Percentiles rank a stretch among this genome's conserved stretches.
These are phyloP conservation scores for Diabrotica undecimpunctata DNA, from an alignment of 1,140 invertebrate genomes.

Conservation along the genomic window DNA sequence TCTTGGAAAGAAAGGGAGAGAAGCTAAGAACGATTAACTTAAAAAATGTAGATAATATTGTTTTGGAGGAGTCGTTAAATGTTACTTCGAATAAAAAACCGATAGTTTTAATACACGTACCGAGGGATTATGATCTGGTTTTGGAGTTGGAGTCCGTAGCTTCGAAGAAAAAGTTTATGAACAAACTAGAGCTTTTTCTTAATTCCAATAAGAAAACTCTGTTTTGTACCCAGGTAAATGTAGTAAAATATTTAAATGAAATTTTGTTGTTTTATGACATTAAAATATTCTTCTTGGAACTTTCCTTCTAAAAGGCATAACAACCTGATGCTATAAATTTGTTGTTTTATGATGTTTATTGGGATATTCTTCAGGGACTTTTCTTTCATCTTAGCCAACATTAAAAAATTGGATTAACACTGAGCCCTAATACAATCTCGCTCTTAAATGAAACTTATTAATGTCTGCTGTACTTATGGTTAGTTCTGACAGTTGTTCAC, in stretches of 20 bases:
- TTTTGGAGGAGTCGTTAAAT: slow-evolving; percentile 80
- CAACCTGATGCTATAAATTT: too few species aligned
- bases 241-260: not conserved
- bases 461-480: too few species aligned
- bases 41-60: slow-evolving; percentile 67
- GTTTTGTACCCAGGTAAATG: slow-evolving; percentile 60
- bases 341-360: too few species aligned
- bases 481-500: too few species aligned
- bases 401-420: too few species aligned
- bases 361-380: too few species aligned
- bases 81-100: slow-evolving; percentile 74
- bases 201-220: slow-evolving; percentile 78
- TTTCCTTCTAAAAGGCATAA: too few species aligned
- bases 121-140: slow-evolving; percentile 94
- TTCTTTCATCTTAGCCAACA: too few species aligned
- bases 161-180: slow-evolving; percentile 82
- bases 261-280: too few species aligned
- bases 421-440: too few species aligned
- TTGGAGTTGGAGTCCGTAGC: slow-evolving; percentile 83
- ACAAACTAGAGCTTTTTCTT: slow-evolving; percentile 83
- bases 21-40: slow-evolving; percentile 80
- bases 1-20: slow-evolving; percentile 84
- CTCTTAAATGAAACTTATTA: too few species aligned
- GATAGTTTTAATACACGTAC: slow-evolving; percentile 79
- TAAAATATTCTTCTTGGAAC: too few species aligned